Evolutionary conservation across 53 echinoderm and acorn worm species (phyloP), one percentile per base, ranked within the genome.

Genomic region (Mesocentrotus franciscanus): DNA sequence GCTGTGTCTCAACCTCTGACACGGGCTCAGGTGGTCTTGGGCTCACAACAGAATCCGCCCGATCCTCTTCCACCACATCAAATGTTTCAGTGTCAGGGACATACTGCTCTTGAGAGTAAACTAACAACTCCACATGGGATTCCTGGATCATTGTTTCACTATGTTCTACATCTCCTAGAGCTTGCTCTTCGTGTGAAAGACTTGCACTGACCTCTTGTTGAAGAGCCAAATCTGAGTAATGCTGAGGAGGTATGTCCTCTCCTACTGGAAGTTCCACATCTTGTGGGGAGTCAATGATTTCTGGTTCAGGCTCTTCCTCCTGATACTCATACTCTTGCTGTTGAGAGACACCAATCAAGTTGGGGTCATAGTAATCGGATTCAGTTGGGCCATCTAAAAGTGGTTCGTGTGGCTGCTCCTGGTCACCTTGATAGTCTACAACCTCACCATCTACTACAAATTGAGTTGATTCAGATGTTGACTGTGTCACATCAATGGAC

Each of bases 331-430:
- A 70, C 49, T 87, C 68, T 56, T 95, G 68, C n/a, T 93, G 59
- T 35, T 93, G 95, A 89, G 96, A 35, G 26, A 94, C 72, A 36
- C 94, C 95, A 90, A 98, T 74, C 27, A 97, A 95, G 60, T 94
- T 96, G 60, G 96, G 96, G 79, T 98, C 98, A 96, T 98, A 98
- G 90, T 98, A 98, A 95, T 97, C 96, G 74, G 97, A 97, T 94
- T 98, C 98, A 89, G 97, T 97, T 95, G 98, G 98, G 24, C 98
- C 98, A 98, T 98, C 97, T 58, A 97, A 66, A 60, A 96, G 91
- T 16, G 95, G 78, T 71, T 96, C 96, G 20, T 89, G 68, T 56
- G 26, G 61, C 35, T 72, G 60, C 32, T 90, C 14, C 66, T 71
- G 78, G 35, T 35, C 87, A 90, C 90, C 96, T 92, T 92, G 92